Evolutionary conservation across 2,797 vertebrate species (phyloP).

Genomic region (Pangasius larnaudii): DNA sequence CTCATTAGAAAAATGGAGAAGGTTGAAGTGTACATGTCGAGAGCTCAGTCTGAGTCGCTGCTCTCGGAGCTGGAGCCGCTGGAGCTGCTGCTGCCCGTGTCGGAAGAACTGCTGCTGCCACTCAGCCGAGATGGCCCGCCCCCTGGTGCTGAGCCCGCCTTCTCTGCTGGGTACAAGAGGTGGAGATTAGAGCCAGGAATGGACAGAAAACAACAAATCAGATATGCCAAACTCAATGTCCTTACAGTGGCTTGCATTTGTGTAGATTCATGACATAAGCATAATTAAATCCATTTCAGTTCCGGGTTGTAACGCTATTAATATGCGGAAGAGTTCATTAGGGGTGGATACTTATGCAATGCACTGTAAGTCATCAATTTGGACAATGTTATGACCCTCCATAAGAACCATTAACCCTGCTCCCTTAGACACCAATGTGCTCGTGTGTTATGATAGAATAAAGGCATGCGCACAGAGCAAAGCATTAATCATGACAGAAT

Average conservation of each 20-base stretch:
- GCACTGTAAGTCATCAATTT: not conserved
- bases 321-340: not conserved
- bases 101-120: constrained; percentile 90
- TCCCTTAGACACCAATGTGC: constrained; percentile 38
- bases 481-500: constrained; percentile 53
- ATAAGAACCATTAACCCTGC: constrained; percentile 12
- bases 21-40: constrained; percentile 37
- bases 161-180: constrained; percentile 76
- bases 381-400: not conserved
- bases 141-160: constrained; percentile 79
- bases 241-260: not conserved
- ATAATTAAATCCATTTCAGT: not conserved
- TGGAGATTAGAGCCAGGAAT: constrained; percentile 33
- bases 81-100: constrained; percentile 92
- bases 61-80: constrained; percentile 96
- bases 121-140: constrained; percentile 94
- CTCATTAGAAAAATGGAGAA: constrained; percentile 54
- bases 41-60: constrained; percentile 93
- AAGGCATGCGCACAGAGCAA: constrained; percentile 60
- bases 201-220: not conserved
- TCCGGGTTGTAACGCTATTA: not conserved
- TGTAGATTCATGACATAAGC: not conserved
- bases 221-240: not conserved
- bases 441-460: constrained; percentile 51
- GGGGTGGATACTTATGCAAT: constrained; percentile 1